Evolutionary conservation across 92 coral and sea anemone genomes (phyloP).

Genomic region (Parazoanthus swiftii): DNA sequence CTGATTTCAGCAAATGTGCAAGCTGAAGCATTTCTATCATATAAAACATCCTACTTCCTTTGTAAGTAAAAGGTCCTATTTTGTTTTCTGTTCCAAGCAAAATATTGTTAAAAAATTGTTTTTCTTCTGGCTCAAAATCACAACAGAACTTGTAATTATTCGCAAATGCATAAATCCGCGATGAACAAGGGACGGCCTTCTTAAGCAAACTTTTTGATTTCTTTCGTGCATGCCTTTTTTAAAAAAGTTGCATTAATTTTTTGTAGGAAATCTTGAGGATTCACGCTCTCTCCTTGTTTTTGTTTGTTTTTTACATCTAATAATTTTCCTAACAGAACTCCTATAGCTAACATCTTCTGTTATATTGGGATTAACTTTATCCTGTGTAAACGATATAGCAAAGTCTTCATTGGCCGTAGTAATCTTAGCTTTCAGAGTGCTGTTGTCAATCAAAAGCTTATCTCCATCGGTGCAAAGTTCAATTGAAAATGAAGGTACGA

Average conservation of each 20-base stretch:
- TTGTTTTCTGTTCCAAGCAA: constrained; percentile 26
- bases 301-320: constrained; percentile 15
- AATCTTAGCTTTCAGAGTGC: too few relatives aligned
- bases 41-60: constrained; percentile 4
- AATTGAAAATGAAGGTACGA: too few relatives aligned
- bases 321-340: constrained; percentile 31
- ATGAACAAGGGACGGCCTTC: constrained; percentile 18
- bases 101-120: constrained; percentile 33
- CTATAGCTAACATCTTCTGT: too few relatives aligned
- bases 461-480: too few relatives aligned
- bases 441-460: too few relatives aligned
- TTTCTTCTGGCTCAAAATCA: constrained; percentile 28
- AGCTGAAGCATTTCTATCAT: too few relatives aligned
- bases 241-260: constrained; percentile 36
- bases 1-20: too few relatives aligned
- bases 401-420: too few relatives aligned
- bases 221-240: constrained; percentile 22
- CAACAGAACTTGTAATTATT: constrained; percentile 29
- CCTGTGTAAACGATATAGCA: too few relatives aligned
- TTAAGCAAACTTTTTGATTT: constrained; percentile 26
- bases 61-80: constrained; percentile 33
- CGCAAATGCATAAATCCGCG: constrained; percentile 29
- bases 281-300: constrained; percentile 24
- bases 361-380: too few relatives aligned
- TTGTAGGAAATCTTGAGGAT: constrained; percentile 35